A percentile compares a stretch with the other conserved stretches of the same genome.
Conservation (phyloP, 23 tunicate genomes). For the Trididemnum nubilum region DNA sequence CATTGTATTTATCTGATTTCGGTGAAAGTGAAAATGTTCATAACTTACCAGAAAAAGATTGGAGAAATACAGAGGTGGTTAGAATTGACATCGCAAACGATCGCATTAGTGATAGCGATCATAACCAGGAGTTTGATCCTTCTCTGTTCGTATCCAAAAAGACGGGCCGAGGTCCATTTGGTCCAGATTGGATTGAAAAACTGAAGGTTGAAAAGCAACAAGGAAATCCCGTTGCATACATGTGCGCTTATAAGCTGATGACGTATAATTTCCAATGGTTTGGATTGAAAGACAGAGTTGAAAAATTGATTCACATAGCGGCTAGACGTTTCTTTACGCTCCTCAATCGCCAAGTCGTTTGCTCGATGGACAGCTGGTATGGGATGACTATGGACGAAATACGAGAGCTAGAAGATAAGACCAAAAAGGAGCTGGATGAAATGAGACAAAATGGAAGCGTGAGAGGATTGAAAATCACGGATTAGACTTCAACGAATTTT, state of each 20-base stretch:
- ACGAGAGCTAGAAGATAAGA: slow-evolving; percentile 80
- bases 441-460: slow-evolving; percentile 62
- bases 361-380: slow-evolving; percentile 93
- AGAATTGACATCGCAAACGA: slow-evolving; percentile 87
- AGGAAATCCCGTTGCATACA: slow-evolving; percentile 24
- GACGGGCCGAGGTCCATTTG: slow-evolving; percentile 65
- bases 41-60: slow-evolving; percentile 35
- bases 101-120: slow-evolving; percentile 50
- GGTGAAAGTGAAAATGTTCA: slow-evolving; percentile 87
- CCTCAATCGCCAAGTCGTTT: slow-evolving; percentile 82
- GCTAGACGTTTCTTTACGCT: slow-evolving; percentile 64
- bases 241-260: slow-evolving; percentile 95
- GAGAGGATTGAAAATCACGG: slow-evolving; percentile 62
- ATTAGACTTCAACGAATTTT: too few relatives aligned
- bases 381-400: slow-evolving; percentile 92
- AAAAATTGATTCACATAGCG: slow-evolving; percentile 51
- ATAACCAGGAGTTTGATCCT: slow-evolving; percentile 75
- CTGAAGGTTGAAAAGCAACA: slow-evolving; percentile 13
- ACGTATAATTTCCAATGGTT: slow-evolving; percentile 76
- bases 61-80: slow-evolving; percentile 72
- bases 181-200: slow-evolving; percentile 73
- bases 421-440: slow-evolving; percentile 76
- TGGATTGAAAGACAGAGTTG: slow-evolving; percentile 73
- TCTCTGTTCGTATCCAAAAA: slow-evolving; percentile 30
- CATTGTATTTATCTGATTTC: slow-evolving; percentile 56